A percentile compares a stretch with the other conserved stretches of the same genome.
phyloP scores from a whole-genome alignment of 2,888 invertebrate species.

The Acutogordius australiensis region DNA sequence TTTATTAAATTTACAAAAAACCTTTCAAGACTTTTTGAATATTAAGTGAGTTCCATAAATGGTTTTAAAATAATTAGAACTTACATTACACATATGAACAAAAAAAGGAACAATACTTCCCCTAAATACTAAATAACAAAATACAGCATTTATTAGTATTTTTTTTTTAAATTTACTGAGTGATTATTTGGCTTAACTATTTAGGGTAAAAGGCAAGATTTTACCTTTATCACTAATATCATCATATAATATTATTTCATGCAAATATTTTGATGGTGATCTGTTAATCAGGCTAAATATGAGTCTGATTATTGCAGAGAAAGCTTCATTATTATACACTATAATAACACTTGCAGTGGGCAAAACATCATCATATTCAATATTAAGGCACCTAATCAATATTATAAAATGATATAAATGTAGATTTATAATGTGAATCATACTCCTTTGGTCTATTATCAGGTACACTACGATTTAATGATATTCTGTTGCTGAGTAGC shows the following conservation, averaged over 20 bases:
- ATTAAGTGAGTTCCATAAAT: too few species aligned
- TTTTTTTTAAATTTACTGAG: too few species aligned
- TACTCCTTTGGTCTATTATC: constrained; percentile 25
- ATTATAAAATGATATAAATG: background rate
- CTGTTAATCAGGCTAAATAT: constrained; percentile 48
- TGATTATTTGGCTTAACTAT: too few species aligned
- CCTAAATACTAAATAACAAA: too few species aligned
- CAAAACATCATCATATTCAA: constrained; percentile 36
- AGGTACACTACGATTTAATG: constrained; percentile 25
- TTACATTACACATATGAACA: too few species aligned
- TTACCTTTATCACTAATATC: constrained; percentile 47
- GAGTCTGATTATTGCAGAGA: constrained; percentile 48
- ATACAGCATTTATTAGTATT: too few species aligned
- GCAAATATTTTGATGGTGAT: constrained; percentile 37
- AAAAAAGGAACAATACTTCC: too few species aligned
- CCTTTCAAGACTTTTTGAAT: too few species aligned
- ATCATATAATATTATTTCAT: constrained; percentile 69
- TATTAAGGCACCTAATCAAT: constrained; percentile 30
- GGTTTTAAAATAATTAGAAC: too few species aligned
- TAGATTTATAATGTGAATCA: constrained; percentile 14
- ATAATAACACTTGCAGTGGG: constrained; percentile 36
- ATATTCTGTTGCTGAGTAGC: constrained; percentile 27
- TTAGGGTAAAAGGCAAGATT: too few species aligned
- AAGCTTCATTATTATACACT: constrained; percentile 59
- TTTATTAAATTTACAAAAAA: too few species aligned